Evolutionary conservation across 2,797 vertebrate genomes (phyloP).

Genomic region (Balearica regulorum): DNA sequence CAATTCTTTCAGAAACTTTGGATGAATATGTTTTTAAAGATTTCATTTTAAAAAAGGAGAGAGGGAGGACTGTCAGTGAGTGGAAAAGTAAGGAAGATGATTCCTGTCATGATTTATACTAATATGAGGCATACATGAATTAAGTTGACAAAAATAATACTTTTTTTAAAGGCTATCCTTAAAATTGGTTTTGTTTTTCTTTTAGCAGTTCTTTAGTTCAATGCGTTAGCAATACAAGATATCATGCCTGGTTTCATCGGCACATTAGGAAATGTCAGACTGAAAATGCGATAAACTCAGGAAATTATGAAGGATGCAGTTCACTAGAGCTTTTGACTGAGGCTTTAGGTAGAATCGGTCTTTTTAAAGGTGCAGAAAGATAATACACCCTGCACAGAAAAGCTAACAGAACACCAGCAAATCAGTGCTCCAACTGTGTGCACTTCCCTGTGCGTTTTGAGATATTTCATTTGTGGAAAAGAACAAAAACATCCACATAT

Average conservation of each 20-base stretch:
- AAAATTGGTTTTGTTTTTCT: not conserved
- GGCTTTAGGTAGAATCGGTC: not conserved
- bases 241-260: conserved; percentile 24
- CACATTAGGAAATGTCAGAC: conserved; percentile 25
- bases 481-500: not conserved
- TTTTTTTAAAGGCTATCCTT: not conserved
- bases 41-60: not conserved
- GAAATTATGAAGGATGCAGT: not conserved
- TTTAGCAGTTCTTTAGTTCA: not conserved
- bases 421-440: not conserved
- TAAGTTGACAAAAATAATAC: not conserved
- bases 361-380: not conserved
- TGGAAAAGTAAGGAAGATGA: not conserved
- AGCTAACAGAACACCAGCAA: not conserved
- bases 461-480: not conserved
- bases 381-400: not conserved
- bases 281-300: conserved; percentile 25
- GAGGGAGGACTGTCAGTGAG: not conserved
- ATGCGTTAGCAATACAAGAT: not conserved
- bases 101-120: not conserved
- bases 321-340: not conserved
- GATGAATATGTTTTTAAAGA: not conserved
- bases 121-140: not conserved
- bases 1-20: not conserved
- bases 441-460: not conserved